These are phyloP conservation scores for Pheosia tremula DNA, from an alignment of 2,888 invertebrate genomes.

Conservation along the genomic window DNA sequence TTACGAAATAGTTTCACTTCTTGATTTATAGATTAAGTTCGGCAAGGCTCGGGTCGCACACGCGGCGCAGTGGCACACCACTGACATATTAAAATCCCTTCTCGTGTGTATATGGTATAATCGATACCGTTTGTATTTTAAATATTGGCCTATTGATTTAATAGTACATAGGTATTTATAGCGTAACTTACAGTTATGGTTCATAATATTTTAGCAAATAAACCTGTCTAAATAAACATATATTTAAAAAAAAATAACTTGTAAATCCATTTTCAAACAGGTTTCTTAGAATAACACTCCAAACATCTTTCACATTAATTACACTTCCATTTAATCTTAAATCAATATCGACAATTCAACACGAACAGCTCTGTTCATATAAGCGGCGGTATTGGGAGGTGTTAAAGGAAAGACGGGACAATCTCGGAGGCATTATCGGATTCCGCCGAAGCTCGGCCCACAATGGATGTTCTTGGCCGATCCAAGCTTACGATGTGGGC, in stretches of 20 bases:
- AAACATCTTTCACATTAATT: conserved; percentile 8
- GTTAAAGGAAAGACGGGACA: conserved; percentile 80
- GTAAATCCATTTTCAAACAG: not conserved
- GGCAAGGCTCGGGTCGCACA: conserved; percentile 65
- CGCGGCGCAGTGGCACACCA: conserved; percentile 63
- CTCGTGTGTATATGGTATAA: conserved; percentile 39
- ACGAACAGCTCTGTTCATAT: conserved; percentile 49
- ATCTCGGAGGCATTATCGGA: conserved; percentile 82
- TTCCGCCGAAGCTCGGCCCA: conserved; percentile 74
- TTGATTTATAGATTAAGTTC: conserved; percentile 85
- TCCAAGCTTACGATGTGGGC: conserved; percentile 75
- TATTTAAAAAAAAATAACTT: too few species aligned
- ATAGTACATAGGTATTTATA: too few species aligned
- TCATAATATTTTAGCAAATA: too few species aligned
- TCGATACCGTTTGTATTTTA: conserved; percentile 29
- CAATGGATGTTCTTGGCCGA: conserved; percentile 79
- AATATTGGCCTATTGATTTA: not conserved
- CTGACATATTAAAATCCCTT: conserved; percentile 73
- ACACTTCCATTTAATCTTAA: conserved; percentile 22
- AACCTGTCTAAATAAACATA: too few species aligned
- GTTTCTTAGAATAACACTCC: not conserved
- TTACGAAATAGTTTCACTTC: conserved; percentile 85
- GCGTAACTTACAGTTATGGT: too few species aligned
- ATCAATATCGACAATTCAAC: conserved; percentile 51
- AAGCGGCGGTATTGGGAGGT: conserved; percentile 65